Conservation (phyloP, 2,113 vertebrate species). For the Seriola quinqueradiata region DNA sequence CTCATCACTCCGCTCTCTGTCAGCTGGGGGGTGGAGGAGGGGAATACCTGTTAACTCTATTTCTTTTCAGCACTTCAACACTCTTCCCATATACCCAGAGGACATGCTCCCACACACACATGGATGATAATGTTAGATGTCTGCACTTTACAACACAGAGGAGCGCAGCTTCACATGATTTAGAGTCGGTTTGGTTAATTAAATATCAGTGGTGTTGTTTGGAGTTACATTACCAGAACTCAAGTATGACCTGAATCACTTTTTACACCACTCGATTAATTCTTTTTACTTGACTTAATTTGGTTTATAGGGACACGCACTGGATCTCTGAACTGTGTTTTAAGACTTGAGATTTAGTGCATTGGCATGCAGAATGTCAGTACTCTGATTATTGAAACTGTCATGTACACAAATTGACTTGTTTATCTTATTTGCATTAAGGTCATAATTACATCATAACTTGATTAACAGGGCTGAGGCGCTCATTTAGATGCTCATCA, state of each 20-base stretch:
- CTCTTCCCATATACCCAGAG: conserved; percentile 42
- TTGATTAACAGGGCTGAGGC: conserved; percentile 46
- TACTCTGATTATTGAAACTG: conserved; percentile 50
- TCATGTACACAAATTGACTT: conserved; percentile 46
- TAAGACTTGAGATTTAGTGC: not conserved
- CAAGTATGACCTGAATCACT: not conserved
- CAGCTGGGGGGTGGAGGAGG: conserved; percentile 36
- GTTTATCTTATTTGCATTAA: conserved; percentile 55
- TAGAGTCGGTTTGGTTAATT: conserved; percentile 3
- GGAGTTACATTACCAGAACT: not conserved
- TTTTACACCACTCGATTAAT: not conserved
- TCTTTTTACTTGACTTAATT: not conserved
- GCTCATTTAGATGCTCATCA: conserved; percentile 43
- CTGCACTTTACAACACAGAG: not conserved
- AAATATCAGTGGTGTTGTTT: not conserved
- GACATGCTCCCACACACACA: conserved; percentile 51
- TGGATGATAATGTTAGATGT: conserved; percentile 9
- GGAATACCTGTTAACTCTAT: conserved; percentile 75
- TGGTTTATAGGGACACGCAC: not conserved
- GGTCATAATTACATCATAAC: conserved; percentile 52
- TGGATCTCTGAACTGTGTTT: not conserved
- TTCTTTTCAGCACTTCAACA: conserved; percentile 75
- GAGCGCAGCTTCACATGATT: conserved; percentile 11
- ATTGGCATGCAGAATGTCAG: conserved; percentile 20
- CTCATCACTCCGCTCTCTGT: conserved; percentile 22